Evolutionary conservation across 2,888 invertebrate genomes (phyloP).

Genomic region (Scaptomyza tumidula): DNA sequence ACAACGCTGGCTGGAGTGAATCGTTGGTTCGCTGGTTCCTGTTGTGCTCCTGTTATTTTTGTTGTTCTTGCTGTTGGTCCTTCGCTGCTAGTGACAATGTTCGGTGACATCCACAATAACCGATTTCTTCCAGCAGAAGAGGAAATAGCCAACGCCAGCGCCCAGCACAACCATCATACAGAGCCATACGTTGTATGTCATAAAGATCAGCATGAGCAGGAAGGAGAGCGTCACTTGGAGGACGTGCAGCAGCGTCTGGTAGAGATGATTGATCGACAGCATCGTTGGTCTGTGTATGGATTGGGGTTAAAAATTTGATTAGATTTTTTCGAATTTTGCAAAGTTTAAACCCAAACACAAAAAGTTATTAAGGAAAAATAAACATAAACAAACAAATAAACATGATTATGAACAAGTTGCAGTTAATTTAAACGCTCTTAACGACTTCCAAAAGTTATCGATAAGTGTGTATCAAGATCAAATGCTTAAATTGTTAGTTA

Average conservation of each 20-base stretch:
- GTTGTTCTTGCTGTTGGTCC: too few species aligned
- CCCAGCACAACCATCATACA: slow-evolving; percentile 95
- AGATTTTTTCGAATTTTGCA: not conserved
- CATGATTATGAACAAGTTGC: slow-evolving; percentile 6
- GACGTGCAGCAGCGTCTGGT: slow-evolving; percentile 95
- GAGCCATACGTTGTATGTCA: slow-evolving; percentile 98
- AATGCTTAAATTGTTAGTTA: not conserved
- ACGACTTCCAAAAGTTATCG: not conserved
- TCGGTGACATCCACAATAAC: slow-evolving; percentile 97
- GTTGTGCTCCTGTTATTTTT: slow-evolving; percentile 18
- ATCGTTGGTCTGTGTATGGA: slow-evolving; percentile 89
- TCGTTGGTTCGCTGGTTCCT: slow-evolving; percentile 11
- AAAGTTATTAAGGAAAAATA: not conserved
- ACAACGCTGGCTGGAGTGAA: slow-evolving; percentile 54
- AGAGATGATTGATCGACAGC: slow-evolving; percentile 92
- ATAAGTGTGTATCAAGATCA: not conserved
- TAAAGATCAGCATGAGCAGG: slow-evolving; percentile 97
- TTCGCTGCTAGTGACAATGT: slow-evolving; percentile 92
- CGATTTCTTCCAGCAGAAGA: slow-evolving; percentile 98
- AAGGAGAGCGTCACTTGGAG: slow-evolving; percentile 96
- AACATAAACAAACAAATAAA: slow-evolving; percentile 25
- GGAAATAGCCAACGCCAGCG: slow-evolving; percentile 95
- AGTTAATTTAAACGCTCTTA: not conserved
- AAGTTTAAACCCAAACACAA: not conserved
- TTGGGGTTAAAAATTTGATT: slow-evolving; percentile 7